phyloP scores from a whole-genome alignment of 2,888 invertebrate genomes.

The Rhagophthalmus giganteus region DNA sequence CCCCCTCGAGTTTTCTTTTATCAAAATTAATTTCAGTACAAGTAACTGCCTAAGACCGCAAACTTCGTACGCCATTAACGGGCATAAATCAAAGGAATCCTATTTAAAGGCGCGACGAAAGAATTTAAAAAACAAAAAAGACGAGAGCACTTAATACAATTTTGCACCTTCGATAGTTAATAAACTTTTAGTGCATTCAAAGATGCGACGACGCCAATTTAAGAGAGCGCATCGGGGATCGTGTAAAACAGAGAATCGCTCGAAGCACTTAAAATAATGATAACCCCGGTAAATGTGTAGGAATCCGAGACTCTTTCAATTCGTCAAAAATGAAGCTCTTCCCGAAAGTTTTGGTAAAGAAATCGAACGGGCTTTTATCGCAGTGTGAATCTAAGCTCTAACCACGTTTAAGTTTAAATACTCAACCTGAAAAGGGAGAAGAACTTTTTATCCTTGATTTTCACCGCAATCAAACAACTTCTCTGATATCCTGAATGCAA shows the following conservation, averaged over 20 bases:
- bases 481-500: slow-evolving; percentile 21
- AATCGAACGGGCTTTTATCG: slow-evolving; percentile 28
- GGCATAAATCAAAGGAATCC: too few species aligned
- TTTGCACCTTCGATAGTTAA: neutral
- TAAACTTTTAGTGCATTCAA: neutral
- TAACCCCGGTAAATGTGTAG: slow-evolving; percentile 11
- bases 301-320: slow-evolving; percentile 15
- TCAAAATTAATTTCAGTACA: too few species aligned
- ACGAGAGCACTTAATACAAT: neutral
- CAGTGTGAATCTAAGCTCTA: slow-evolving; percentile 23
- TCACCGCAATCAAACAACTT: slow-evolving; percentile 15
- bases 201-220: neutral
- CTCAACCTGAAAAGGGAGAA: slow-evolving; percentile 21
- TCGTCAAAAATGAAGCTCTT: slow-evolving; percentile 22
- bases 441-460: slow-evolving; percentile 26
- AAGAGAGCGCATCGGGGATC: neutral
- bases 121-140: too few species aligned
- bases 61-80: too few species aligned
- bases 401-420: slow-evolving; percentile 31
- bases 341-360: slow-evolving; percentile 22
- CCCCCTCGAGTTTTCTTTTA: too few species aligned
- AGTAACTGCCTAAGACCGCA: too few species aligned
- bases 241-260: neutral
- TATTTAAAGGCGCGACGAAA: too few species aligned
- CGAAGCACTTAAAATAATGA: slow-evolving; percentile 23